Base-by-base conservation (phyloP, 2,797 vertebrate species). In the Neomorphus geoffroyi region DNA sequence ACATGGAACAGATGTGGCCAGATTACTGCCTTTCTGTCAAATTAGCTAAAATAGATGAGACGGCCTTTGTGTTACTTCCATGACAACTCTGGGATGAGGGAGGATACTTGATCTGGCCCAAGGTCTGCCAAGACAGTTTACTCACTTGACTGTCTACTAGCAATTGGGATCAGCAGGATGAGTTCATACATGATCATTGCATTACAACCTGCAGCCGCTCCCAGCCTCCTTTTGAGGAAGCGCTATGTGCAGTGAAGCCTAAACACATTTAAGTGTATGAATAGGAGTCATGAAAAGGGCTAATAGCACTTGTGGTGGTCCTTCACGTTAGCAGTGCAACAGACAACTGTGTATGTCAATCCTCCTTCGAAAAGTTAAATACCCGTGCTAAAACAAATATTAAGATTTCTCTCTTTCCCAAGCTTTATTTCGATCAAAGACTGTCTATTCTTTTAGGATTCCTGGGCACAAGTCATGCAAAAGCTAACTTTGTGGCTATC, bases 401-500 rank as follows among this genome's bases (percentile, higher is more conserved):
- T 33, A 61, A 88, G 35, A 81, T 37, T 77, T 91, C 27, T 79
- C 43, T 58, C 75, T 79, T 89, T 8, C 41, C 28, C 62, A 79
- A 72, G 73, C 50, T 93, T 80, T 79, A 32, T 39, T 84, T 84
- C 74, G 71, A 54, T 51, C 62, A 86, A 92, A 79, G 88, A n/a
- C 39, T n/a, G 30, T 18, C 56, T 39, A 73, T 84, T 96, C 43
- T 79, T 93, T 88, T 62, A 93, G 86, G 80, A 90, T 96, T 93
- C 88, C 92, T 90, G 73, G 51, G 81, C 72, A 86, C 70, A 90
- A 96, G 92, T 88, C 86, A 95, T 70, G 80, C 77, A 91, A 90
- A 73, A 86, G 30, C 80, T 94, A 79, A 86, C 61, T 70, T 18
- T 39, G 41, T 35, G 46, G 30, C 41, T 90, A 74, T 35, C 48